These are phyloP conservation scores for Macquaria ambigua DNA, from an alignment of 2,113 vertebrate genomes.

Conservation along the genomic window DNA sequence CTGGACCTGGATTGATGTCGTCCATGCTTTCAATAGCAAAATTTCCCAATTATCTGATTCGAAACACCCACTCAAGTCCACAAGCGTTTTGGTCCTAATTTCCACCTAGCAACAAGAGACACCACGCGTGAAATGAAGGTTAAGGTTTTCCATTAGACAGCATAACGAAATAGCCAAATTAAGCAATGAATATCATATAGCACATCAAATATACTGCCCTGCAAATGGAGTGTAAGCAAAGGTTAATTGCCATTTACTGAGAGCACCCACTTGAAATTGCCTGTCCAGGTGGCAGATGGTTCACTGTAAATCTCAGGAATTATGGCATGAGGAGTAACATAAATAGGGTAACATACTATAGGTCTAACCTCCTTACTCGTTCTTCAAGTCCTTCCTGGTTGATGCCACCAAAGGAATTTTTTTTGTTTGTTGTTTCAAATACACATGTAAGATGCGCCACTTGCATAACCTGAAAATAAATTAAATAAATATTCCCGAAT, in stretches of 20 bases:
- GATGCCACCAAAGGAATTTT: constrained; percentile 7
- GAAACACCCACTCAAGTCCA: constrained; percentile 70
- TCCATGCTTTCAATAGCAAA: constrained; percentile 29
- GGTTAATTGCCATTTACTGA: constrained; percentile 69
- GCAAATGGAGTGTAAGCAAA: constrained; percentile 66
- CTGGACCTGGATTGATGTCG: constrained; percentile 28
- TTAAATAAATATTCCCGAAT: neutral
- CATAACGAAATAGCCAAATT: constrained; percentile 65
- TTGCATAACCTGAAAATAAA: neutral
- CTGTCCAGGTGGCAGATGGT: constrained; percentile 58
- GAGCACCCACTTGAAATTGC: constrained; percentile 46
- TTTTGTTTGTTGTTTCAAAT: constrained; percentile 5
- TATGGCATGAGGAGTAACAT: constrained; percentile 22
- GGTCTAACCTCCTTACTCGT: neutral
- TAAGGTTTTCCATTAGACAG: constrained; percentile 66
- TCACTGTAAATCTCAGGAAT: constrained; percentile 51
- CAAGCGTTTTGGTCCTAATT: constrained; percentile 58
- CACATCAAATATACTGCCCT: constrained; percentile 30
- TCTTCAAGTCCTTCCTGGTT: constrained; percentile 5
- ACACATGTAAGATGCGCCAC: neutral
- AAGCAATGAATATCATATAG: constrained; percentile 56
- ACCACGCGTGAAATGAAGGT: constrained; percentile 69
- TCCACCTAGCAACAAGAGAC: constrained; percentile 74
- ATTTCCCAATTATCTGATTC: constrained; percentile 64
- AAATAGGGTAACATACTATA: neutral